A percentile compares a stretch with the other conserved stretches of the same genome.
phyloP scores from a whole-genome alignment of 2,888 invertebrate genomes.

The Bombylius major region DNA sequence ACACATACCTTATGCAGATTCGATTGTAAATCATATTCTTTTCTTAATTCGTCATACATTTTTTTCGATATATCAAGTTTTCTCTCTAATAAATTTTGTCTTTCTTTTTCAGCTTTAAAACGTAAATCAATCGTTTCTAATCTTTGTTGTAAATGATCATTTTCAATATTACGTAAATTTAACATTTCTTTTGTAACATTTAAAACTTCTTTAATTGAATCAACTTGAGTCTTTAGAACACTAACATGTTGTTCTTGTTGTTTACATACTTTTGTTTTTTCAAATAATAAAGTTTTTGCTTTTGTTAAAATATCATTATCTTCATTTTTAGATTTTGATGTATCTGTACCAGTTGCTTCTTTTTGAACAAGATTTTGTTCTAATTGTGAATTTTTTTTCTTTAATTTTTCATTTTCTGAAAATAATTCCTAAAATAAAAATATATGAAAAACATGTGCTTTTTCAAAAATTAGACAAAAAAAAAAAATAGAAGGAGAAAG shows the following conservation, averaged over 20 bases:
- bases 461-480: too few species aligned
- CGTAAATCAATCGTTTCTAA: constrained; percentile 55
- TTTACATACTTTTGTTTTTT: constrained; percentile 61
- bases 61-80: constrained; percentile 58
- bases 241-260: constrained; percentile 69
- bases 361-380: constrained; percentile 33
- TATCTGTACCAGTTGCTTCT: constrained; percentile 29
- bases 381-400: constrained; percentile 26
- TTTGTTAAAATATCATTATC: constrained; percentile 43
- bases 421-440: constrained; percentile 22
- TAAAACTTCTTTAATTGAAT: constrained; percentile 69
- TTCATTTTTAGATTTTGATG: constrained; percentile 31
- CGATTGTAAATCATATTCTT: constrained; percentile 66
- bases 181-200: constrained; percentile 67
- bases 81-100: constrained; percentile 52
- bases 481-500: too few species aligned
- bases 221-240: constrained; percentile 56
- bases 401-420: constrained; percentile 29
- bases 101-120: constrained; percentile 58
- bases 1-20: constrained; percentile 49
- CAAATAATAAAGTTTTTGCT: constrained; percentile 58
- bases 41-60: constrained; percentile 61
- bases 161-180: constrained; percentile 65
- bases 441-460: not conserved
- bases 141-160: constrained; percentile 60